Evolutionary conservation across 2,113 vertebrate genomes (phyloP).

Genomic region (Cardinalis cardinalis): DNA sequence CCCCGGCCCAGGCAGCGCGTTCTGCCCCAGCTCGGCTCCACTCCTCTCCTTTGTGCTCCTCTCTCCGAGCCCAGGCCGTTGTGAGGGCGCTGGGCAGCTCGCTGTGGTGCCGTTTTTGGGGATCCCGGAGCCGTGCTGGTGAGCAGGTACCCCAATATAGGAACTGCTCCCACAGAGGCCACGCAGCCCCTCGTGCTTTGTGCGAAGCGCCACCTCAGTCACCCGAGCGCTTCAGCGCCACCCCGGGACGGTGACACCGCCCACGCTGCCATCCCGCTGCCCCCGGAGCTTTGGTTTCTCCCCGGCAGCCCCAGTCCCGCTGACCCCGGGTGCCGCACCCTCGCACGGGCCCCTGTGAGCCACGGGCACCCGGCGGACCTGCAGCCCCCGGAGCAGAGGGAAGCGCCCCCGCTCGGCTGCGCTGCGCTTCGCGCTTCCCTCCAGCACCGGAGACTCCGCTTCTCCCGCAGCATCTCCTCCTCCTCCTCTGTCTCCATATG

Average conservation of each 20-base stretch:
- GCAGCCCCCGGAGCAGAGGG: not conserved
- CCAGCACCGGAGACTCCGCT: not conserved
- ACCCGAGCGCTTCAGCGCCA: rapidly evolving
- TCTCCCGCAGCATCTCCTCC: conserved; percentile 6
- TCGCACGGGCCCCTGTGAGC: not conserved
- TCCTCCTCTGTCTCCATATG: conserved; percentile 44
- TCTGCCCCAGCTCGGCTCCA: not conserved
- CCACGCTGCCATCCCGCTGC: rapidly evolving
- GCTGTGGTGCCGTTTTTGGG: rapidly evolving
- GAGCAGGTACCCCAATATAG: rapidly evolving
- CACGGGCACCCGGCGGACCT: not conserved
- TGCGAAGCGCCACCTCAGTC: rapidly evolving
- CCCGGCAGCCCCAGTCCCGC: too few relatives aligned
- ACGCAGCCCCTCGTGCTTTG: rapidly evolving
- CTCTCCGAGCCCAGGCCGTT: not conserved
- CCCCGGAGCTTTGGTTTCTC: rapidly evolving
- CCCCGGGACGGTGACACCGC: rapidly evolving
- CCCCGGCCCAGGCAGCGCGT: not conserved
- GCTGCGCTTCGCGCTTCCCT: not conserved
- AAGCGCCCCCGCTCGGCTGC: not conserved
- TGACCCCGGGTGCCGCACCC: rapidly evolving
- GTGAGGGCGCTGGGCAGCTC: rapidly evolving
- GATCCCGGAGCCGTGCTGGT: rapidly evolving
- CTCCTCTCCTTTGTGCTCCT: not conserved
- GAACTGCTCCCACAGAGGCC: rapidly evolving